These are phyloP conservation scores for Pocillopora verrucosa DNA, from an alignment of 64 coral and sea anemone species.

Conservation along the genomic window DNA sequence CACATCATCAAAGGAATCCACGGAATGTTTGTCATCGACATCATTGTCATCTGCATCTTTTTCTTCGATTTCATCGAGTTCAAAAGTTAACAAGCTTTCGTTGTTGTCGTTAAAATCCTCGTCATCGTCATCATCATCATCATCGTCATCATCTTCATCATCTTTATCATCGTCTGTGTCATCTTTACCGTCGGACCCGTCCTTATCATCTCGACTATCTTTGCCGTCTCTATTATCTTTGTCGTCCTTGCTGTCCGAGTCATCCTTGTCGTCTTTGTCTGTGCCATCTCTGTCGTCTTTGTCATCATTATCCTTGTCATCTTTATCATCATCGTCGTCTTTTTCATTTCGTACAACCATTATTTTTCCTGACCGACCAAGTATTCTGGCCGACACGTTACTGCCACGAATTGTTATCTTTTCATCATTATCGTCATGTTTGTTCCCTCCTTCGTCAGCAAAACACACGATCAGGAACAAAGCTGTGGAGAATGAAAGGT, in stretches of 20 bases:
- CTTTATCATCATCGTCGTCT: slow-evolving; percentile 7
- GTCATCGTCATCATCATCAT: slow-evolving; percentile 14
- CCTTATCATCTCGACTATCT: neutral
- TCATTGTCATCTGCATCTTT: slow-evolving; percentile 30
- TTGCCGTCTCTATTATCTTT: too few species aligned
- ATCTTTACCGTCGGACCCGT: neutral
- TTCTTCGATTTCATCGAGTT: slow-evolving; percentile 25
- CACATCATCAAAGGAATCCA: slow-evolving; percentile 23
- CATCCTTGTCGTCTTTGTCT: neutral
- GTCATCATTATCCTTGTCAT: neutral
- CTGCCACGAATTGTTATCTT: slow-evolving; percentile 20
- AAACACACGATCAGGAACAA: slow-evolving; percentile 3
- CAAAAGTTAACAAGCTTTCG: slow-evolving; percentile 10
- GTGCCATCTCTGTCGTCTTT: neutral
- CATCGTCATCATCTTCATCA: neutral
- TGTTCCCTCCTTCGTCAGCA: slow-evolving; percentile 11
- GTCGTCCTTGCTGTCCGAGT: neutral
- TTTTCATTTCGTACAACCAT: slow-evolving; percentile 12
- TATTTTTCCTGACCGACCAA: slow-evolving; percentile 20
- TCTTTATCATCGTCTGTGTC: neutral
- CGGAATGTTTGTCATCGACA: slow-evolving; percentile 47
- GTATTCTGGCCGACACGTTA: slow-evolving; percentile 23
- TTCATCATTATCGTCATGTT: neutral
- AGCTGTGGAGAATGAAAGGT: slow-evolving; percentile 11
- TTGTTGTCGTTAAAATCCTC: slow-evolving; percentile 25